Evolutionary conservation across 2,113 vertebrate species (phyloP).

Genomic region (Ageneiosus marmoratus): DNA sequence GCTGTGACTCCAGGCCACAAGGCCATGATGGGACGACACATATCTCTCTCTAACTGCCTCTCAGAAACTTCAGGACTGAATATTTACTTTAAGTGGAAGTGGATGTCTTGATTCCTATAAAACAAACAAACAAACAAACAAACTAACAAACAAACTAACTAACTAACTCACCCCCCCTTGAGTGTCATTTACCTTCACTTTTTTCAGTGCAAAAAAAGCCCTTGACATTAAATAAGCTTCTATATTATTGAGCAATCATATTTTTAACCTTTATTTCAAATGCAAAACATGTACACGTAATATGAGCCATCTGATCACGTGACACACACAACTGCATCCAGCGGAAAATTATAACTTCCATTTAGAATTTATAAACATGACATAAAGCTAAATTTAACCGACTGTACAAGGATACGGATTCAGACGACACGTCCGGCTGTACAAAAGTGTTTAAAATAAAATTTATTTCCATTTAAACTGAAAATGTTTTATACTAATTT

Average conservation of each 20-base stretch:
- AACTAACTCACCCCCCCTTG: too few species aligned
- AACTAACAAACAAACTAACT: too few species aligned
- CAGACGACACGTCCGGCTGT: background rate
- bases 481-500: background rate
- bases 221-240: background rate
- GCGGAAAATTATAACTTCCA: background rate
- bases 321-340: background rate
- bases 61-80: background rate
- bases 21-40: slow-evolving; percentile 1
- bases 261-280: background rate
- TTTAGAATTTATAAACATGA: background rate
- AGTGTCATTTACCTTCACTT: background rate
- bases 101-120: background rate
- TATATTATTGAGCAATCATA: background rate
- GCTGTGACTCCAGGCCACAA: background rate
- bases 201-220: background rate
- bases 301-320: slow-evolving; percentile 29
- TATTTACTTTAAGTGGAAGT: background rate
- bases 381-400: background rate
- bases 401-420: background rate
- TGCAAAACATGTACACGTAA: background rate
- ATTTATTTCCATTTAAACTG: rapidly evolving
- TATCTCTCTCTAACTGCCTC: too few species aligned
- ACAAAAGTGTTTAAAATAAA: background rate
- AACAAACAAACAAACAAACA: background rate